Base-by-base conservation (phyloP, 2,888 invertebrate species). In the Dasypolia templi region DNA sequence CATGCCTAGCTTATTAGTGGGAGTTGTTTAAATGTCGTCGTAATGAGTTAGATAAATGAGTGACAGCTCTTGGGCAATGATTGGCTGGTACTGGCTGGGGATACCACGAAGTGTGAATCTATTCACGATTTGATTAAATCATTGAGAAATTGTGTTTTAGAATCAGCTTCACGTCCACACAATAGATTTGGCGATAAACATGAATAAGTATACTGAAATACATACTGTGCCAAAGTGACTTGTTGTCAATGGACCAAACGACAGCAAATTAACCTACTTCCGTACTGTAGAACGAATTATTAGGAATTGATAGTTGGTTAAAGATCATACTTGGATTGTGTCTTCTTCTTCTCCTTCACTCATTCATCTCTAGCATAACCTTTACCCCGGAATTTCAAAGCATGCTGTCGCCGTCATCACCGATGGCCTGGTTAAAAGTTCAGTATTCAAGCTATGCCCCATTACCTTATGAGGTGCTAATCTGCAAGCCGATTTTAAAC, bases 1-100 rank as follows among this genome's bases (percentile, higher is more conserved):
- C 83, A 80, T 87, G 74, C 79, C 86, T 79, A 83, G 83, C 78
- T 87, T 87, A 87, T 87, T 87, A 80, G 85, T 82, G 86, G 86
- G 87, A 76, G 86, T 82, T 69, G 72, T 80, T 77, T 74, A 64
- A 71, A 72, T 77, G 63, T 71, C 70, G 44, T 72, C 61, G 75
- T 86, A 86, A 84, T 78, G 81, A 85, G 81, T 71, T 68, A 75
- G 83, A 85, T 86, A 63, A 78, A 86, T 81, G 76, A 83, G 65
- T 82, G 86, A 85, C 85, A 83, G 82, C 2, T 73, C 82, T 73
- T 72, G 61, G 72, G 53, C 76, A 80, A 67, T 82, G 72, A 83
- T 73, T 77, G 67, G 82, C 73, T 68, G 67, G 64, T 82, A 67
- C 61, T 61, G 65, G 59, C 39, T 14, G 19, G 2, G 44, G 39